phyloP scores from a whole-genome alignment of 2,888 invertebrate species.

The Plebejus argus region DNA sequence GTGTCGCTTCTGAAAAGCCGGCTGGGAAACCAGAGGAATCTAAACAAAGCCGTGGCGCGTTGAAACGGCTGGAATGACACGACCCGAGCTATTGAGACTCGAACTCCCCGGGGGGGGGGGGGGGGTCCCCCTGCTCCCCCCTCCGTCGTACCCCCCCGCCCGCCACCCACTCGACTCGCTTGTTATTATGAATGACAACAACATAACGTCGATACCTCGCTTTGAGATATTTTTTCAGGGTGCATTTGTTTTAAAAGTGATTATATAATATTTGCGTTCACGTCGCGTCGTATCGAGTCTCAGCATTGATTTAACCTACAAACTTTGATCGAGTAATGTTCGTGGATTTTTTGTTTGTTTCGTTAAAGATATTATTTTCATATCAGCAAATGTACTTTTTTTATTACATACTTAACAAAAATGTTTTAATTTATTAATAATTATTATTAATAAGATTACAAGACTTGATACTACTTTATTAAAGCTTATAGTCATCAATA shows the following conservation, averaged over 20 bases:
- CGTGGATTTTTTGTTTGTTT: not conserved
- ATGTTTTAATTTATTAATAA: not conserved
- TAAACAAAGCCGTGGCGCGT: conserved; percentile 55
- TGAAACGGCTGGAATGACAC: conserved; percentile 56
- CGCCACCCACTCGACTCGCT: conserved; percentile 45
- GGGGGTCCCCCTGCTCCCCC: conserved; percentile 37
- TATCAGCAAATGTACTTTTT: not conserved
- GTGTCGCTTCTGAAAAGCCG: conserved; percentile 46
- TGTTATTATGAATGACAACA: conserved; percentile 80
- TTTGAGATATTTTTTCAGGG: conserved; percentile 68
- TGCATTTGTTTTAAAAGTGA: conserved; percentile 73
- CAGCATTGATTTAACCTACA: conserved; percentile 44
- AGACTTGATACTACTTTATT: not conserved
- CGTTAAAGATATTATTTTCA: not conserved
- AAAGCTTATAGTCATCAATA: not conserved
- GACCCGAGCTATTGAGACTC: conserved; percentile 67
- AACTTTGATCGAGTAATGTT: not conserved
- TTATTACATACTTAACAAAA: not conserved
- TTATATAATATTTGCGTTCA: conserved; percentile 72
- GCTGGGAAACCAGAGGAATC: conserved; percentile 51
- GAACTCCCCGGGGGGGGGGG: conserved; percentile 43
- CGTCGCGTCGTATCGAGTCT: conserved; percentile 65
- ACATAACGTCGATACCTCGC: conserved; percentile 67
- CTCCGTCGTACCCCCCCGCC: conserved; percentile 49
- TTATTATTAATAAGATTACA: not conserved